phyloP scores from a whole-genome alignment of 2,888 invertebrate genomes.

The Silvanus unidentatus region DNA sequence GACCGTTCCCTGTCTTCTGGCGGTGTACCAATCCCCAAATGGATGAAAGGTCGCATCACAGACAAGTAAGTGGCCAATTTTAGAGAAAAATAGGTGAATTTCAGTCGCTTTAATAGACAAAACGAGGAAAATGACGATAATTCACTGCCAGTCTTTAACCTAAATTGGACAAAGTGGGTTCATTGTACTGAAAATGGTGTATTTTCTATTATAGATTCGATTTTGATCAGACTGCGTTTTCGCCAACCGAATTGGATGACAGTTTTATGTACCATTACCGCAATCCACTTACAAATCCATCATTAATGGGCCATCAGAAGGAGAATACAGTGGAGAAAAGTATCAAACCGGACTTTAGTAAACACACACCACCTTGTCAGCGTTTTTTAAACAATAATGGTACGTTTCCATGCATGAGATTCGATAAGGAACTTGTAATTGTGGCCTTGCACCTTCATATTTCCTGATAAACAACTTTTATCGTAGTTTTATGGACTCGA shows the following conservation, averaged over 20 bases:
- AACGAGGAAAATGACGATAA: too few relatives aligned
- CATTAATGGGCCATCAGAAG: slow-evolving; percentile 17
- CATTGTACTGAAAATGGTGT: too few relatives aligned
- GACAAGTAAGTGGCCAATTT: slow-evolving; percentile 48
- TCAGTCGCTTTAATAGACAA: too few relatives aligned
- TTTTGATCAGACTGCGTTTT: slow-evolving; percentile 54
- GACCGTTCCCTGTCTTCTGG: slow-evolving; percentile 54
- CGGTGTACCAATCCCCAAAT: slow-evolving; percentile 59
- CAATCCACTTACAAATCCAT: slow-evolving; percentile 36
- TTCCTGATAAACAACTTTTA: too few relatives aligned
- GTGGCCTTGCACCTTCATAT: too few relatives aligned
- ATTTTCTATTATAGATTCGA: slow-evolving; percentile 45
- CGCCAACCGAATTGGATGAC: slow-evolving; percentile 70
- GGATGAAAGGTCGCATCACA: slow-evolving; percentile 67
- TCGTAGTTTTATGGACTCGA: too few relatives aligned
- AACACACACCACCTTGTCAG: slow-evolving; percentile 64
- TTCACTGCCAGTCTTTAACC: too few relatives aligned
- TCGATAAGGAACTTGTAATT: too few relatives aligned
- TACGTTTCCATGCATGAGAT: too few relatives aligned
- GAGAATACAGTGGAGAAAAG: slow-evolving; percentile 18
- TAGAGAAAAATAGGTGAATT: too few relatives aligned
- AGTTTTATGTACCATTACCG: slow-evolving; percentile 58
- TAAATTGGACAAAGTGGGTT: too few relatives aligned
- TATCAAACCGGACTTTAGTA: slow-evolving; percentile 47
- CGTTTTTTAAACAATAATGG: slow-evolving; percentile 48